Conservation (phyloP, 2,888 invertebrate genomes). For the Rotaria sp. region DNA sequence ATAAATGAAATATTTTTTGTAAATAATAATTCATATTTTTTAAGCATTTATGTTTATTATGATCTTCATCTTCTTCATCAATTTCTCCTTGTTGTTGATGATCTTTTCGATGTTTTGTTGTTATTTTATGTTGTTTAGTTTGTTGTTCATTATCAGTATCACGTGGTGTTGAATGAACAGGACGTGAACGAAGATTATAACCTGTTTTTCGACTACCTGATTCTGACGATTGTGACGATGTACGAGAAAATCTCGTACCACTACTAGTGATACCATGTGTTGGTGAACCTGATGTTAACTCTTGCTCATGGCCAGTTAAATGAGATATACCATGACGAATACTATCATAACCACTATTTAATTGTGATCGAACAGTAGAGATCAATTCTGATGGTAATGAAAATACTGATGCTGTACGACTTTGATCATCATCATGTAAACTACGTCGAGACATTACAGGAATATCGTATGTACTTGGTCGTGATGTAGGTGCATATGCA, state of each 20-base stretch:
- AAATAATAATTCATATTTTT: neutral
- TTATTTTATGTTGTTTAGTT: neutral
- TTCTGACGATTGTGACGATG: slow-evolving; percentile 2
- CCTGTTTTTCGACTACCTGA: neutral
- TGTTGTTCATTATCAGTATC: neutral
- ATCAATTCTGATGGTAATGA: neutral
- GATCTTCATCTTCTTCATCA: neutral
- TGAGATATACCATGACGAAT: neutral
- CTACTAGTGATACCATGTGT: neutral
- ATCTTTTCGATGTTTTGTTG: neutral
- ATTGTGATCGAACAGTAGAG: neutral
- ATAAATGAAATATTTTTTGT: neutral
- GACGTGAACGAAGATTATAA: slow-evolving; percentile 21
- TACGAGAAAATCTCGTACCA: neutral
- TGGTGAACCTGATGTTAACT: neutral
- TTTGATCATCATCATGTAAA: neutral
- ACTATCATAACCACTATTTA: neutral
- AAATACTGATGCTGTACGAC: neutral
- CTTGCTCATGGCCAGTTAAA: neutral
- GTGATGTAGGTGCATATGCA: neutral
- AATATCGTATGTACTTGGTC: neutral
- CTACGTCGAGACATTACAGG: neutral
- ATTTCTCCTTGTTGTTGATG: neutral
- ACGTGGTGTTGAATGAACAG: neutral
- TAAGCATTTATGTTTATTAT: neutral